Conservation (phyloP, 2,113 vertebrate species). For the Rafetus swinhoei region DNA sequence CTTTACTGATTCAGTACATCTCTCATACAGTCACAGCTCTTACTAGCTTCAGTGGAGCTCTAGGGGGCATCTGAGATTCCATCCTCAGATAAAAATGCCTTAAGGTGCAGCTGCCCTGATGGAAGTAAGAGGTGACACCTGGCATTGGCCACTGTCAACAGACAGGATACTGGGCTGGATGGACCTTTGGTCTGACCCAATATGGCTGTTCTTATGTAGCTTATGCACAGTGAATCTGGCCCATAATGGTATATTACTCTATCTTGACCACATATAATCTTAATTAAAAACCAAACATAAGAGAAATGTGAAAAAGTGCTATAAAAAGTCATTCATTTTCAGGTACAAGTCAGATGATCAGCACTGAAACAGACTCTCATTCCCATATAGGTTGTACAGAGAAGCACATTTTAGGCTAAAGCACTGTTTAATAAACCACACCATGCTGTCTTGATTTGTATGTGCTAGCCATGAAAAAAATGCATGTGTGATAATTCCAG, state of each 20-base stretch:
- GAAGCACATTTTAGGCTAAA: background rate
- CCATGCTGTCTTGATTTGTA: background rate
- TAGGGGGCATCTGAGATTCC: background rate
- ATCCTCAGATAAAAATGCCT: background rate
- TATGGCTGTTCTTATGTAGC: background rate
- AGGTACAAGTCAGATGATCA: background rate
- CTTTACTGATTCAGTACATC: background rate
- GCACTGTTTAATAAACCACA: background rate
- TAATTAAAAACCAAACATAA: background rate
- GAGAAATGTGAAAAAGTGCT: background rate
- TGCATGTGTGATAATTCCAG: background rate
- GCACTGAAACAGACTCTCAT: background rate
- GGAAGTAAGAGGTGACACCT: background rate
- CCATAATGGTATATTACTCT: background rate
- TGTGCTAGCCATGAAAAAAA: background rate
- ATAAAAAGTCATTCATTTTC: background rate
- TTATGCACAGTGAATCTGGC: background rate
- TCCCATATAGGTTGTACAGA: background rate
- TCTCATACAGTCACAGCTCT: background rate
- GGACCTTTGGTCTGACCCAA: no score
- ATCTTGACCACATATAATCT: background rate
- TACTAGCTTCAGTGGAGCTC: background rate
- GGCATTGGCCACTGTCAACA: no score
- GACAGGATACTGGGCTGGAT: no score
- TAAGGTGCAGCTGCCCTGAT: background rate